Evolutionary conservation across 2,797 vertebrate species (phyloP).

Genomic region (Myoxocephalus aenaeus): DNA sequence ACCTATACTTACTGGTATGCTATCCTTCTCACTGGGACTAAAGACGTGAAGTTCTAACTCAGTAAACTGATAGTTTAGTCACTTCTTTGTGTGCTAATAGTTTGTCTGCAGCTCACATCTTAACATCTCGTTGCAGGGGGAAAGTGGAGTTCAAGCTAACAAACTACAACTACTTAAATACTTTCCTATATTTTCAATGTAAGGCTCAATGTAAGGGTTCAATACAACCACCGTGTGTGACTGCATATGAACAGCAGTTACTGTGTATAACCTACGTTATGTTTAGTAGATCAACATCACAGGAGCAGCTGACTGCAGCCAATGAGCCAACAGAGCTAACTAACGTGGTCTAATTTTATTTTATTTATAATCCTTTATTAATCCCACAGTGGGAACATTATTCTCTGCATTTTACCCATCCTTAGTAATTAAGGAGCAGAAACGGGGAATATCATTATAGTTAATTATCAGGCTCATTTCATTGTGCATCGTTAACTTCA

Average conservation of each 20-base stretch:
- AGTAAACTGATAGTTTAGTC: no score
- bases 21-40: background rate
- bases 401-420: background rate
- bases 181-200: background rate
- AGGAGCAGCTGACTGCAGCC: background rate
- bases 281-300: background rate
- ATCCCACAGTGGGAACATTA: background rate
- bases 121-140: background rate
- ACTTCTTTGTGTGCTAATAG: no score
- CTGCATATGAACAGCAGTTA: background rate
- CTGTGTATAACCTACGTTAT: background rate
- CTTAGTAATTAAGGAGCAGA: no score
- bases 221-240: background rate
- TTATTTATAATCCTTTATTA: no score
- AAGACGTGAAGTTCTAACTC: no score
- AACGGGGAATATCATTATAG: no score
- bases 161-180: background rate
- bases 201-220: background rate
- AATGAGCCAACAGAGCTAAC: conserved; percentile 25
- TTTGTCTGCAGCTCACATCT: fast-evolving
- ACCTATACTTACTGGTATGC: background rate
- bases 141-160: background rate
- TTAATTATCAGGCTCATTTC: background rate
- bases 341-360: background rate
- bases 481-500: background rate